Percentiles rank a stretch among this genome's conserved stretches.
These are phyloP conservation scores for Heterohyrax brucei DNA, from an alignment of 2,797 vertebrate genomes.

Conservation along the genomic window DNA sequence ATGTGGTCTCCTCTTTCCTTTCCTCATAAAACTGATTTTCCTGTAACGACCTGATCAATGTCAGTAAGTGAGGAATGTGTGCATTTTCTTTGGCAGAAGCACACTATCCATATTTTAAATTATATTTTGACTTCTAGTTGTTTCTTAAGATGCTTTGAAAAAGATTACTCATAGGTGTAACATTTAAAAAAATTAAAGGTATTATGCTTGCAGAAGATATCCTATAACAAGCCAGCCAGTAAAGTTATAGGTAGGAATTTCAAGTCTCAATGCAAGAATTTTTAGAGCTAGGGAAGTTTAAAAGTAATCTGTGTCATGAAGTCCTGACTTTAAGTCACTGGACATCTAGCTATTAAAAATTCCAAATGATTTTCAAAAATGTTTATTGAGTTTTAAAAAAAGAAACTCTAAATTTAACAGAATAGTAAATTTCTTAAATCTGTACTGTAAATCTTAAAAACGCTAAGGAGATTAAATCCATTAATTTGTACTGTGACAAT, in stretches of 20 bases:
- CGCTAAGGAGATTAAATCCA: neutral
- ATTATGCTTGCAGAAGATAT: neutral
- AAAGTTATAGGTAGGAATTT: neutral
- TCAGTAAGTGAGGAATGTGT: no score
- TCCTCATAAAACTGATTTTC: no score
- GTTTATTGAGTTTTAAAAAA: neutral
- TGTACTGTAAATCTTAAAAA: conserved; percentile 38
- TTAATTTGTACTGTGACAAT: neutral
- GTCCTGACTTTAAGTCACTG: neutral
- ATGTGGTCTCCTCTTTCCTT: no score
- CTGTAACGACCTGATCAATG: no score
- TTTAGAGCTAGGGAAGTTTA: neutral
- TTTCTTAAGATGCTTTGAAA: conserved; percentile 27
- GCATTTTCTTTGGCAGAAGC: conserved; percentile 2
- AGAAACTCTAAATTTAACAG: neutral
- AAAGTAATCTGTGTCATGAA: neutral
- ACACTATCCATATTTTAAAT: neutral
- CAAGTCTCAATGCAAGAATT: neutral
- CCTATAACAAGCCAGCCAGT: neutral
- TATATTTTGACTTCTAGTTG: neutral
- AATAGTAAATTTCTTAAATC: neutral
- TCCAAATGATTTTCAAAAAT: neutral
- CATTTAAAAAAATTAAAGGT: neutral
- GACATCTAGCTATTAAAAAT: neutral
- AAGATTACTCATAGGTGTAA: neutral